Base-by-base conservation (phyloP, 2,888 invertebrate genomes). In the Polydrusus pterygomalis region DNA sequence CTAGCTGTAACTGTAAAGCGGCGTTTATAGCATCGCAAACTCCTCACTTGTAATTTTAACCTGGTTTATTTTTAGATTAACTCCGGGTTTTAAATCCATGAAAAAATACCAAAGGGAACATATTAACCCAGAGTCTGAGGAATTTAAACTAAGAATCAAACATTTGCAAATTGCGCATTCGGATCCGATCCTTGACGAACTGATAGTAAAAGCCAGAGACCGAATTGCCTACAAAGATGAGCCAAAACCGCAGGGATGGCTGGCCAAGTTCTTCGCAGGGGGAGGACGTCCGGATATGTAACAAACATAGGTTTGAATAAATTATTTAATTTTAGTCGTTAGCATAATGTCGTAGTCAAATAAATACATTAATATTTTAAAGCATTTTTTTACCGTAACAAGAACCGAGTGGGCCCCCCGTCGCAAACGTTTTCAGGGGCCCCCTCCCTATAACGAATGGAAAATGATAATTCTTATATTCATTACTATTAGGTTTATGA, bases 111-210 rank as follows among this genome's bases (percentile, higher is more conserved):
- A 82, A 34, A 45, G 72, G 8, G 56, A 71, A 45, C 9, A 84
- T 83, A 78, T 84, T 84, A 15, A 2, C 13, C 74, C 84, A 34
- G 76, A 82, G 38, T 78, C 85, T 15, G 81, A 79, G 7, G 82
- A 79, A 60, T 45, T 81, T 0, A 67, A 80, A 54, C 45, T 47
- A 20, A 80, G 73, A 77, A 47, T 65, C 13, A 70, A 74, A 13
- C 81, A 81, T 49, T 58, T 77, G 15, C 56, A 74, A 45, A 49
- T 67, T 18, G 34, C 75, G 15, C 77, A 62, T 10, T 56, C 18
- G 15, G 73, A 79, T 63, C 79, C 81, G 25, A 54, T 77, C 47
- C 71, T 82, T 34, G 73, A 78, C 13, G 38, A 60, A 34, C 60
- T 84, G 30, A 40, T 84, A 30, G 54, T 82, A 34, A 80, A 81